phyloP scores from a whole-genome alignment of 30 jellyfish, hydroid and myxozoan genomes.

The Pseudorhiza aurosa region DNA sequence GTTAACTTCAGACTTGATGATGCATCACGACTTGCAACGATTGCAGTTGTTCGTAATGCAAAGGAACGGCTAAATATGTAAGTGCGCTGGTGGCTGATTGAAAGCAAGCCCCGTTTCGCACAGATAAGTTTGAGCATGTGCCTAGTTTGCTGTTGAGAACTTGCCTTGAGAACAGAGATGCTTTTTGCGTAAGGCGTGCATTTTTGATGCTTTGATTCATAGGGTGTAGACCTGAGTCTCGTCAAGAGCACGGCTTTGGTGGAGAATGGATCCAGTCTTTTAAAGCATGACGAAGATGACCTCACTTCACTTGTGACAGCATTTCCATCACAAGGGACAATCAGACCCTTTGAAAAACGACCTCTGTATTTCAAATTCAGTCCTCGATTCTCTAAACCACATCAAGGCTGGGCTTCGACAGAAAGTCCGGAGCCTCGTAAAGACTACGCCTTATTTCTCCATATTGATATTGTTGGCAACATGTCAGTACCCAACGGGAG shows the following conservation, averaged over 20 bases:
- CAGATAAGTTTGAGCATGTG: too few relatives aligned
- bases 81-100: too few relatives aligned
- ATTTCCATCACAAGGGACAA: slow-evolving; percentile 87
- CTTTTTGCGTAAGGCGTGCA: too few relatives aligned
- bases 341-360: slow-evolving; percentile 72
- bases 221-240: slow-evolving; percentile 94
- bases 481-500: slow-evolving; percentile 4
- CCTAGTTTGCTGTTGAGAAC: too few relatives aligned
- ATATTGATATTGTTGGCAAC: slow-evolving; percentile 78
- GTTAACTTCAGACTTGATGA: too few relatives aligned
- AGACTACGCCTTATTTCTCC: slow-evolving; percentile 89
- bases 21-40: too few relatives aligned
- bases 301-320: slow-evolving; percentile 77
- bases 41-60: too few relatives aligned
- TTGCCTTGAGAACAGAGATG: too few relatives aligned
- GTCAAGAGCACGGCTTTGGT: slow-evolving; percentile 56
- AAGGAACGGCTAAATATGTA: too few relatives aligned
- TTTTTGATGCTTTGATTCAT: too few relatives aligned
- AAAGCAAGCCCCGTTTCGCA: too few relatives aligned
- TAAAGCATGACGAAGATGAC: slow-evolving; percentile 16
- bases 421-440: slow-evolving; percentile 78
- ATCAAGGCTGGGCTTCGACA: slow-evolving; percentile 76
- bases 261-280: background rate
- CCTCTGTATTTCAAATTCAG: slow-evolving; percentile 81
- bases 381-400: slow-evolving; percentile 60